Evolutionary conservation across 2,797 vertebrate genomes (phyloP).

Genomic region (Aplochiton taeniatus): DNA sequence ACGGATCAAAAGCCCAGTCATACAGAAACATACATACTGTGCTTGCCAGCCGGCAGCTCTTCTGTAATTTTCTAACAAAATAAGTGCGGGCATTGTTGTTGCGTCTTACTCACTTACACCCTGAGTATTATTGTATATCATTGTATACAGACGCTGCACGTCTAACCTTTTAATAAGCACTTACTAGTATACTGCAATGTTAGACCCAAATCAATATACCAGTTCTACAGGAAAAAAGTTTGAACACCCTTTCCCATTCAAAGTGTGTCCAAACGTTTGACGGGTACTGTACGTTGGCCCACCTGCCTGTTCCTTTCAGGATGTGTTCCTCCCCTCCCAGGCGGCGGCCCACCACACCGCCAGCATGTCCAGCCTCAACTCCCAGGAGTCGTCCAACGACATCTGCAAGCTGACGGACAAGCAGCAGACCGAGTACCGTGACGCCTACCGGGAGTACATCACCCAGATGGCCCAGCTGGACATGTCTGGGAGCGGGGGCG

Average conservation of each 20-base stretch:
- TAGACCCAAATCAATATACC: no score
- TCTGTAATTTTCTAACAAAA: no score
- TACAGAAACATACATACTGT: slow-evolving; percentile 34
- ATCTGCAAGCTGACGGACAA: slow-evolving; percentile 96
- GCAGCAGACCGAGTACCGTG: slow-evolving; percentile 95
- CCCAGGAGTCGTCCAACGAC: slow-evolving; percentile 96
- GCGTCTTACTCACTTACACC: no score
- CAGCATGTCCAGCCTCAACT: slow-evolving; percentile 97
- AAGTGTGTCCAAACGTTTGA: no score
- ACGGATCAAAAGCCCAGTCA: slow-evolving; percentile 28
- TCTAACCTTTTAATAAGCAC: no score
- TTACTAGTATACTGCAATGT: no score
- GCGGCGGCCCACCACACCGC: slow-evolving; percentile 84
- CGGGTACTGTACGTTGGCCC: no score
- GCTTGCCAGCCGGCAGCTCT: slow-evolving; percentile 21
- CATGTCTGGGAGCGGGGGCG: slow-evolving; percentile 74
- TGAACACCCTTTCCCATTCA: neutral
- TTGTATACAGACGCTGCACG: no score
- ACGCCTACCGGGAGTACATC: slow-evolving; percentile 96
- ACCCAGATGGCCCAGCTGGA: slow-evolving; percentile 96
- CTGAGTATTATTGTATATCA: no score
- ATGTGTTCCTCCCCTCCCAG: slow-evolving; percentile 62
- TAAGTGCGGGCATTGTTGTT: no score
- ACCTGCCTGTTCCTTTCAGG: neutral
- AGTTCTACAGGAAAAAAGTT: no score